These are phyloP conservation scores for Stigmatopora argus DNA, from an alignment of 2,113 vertebrate genomes.

Conservation along the genomic window DNA sequence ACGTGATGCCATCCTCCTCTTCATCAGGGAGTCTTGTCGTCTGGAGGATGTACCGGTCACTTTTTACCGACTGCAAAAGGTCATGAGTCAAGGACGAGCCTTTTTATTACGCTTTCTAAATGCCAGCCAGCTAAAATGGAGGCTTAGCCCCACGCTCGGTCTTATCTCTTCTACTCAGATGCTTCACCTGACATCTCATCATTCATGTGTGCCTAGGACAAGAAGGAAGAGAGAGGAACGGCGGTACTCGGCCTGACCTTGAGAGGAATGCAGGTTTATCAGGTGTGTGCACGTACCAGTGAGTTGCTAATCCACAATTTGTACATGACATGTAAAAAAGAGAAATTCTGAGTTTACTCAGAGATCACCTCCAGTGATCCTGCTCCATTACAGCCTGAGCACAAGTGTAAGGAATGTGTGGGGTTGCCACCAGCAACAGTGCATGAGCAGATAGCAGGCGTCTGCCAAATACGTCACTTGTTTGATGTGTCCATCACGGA, in stretches of 20 bases:
- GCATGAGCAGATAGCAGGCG: slow-evolving; percentile 53
- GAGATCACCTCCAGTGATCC: slow-evolving; percentile 19
- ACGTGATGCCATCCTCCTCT: slow-evolving; percentile 75
- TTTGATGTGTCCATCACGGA: slow-evolving; percentile 66
- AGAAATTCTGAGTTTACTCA: slow-evolving; percentile 45
- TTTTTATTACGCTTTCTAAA: slow-evolving; percentile 29
- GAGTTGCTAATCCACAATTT: slow-evolving; percentile 29
- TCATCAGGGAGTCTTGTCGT: slow-evolving; percentile 81
- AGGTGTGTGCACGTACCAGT: slow-evolving; percentile 68
- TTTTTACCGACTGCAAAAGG: slow-evolving; percentile 86
- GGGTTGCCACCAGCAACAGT: slow-evolving; percentile 46
- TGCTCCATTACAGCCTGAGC: slow-evolving; percentile 34
- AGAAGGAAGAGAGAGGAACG: slow-evolving; percentile 79
- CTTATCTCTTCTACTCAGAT: slow-evolving; percentile 57
- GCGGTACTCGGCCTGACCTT: slow-evolving; percentile 84
- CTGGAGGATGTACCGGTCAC: slow-evolving; percentile 86
- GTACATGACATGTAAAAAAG: slow-evolving; percentile 15
- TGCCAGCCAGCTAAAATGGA: slow-evolving; percentile 13
- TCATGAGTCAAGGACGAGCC: slow-evolving; percentile 44
- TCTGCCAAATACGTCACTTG: slow-evolving; percentile 50
- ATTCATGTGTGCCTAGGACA: slow-evolving; percentile 74
- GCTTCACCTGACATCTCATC: slow-evolving; percentile 56
- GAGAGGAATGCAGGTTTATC: slow-evolving; percentile 86
- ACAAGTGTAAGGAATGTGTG: slow-evolving; percentile 64
- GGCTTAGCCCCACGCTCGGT: slow-evolving; percentile 9